A percentile compares a stretch with the other conserved stretches of the same genome.
These are phyloP conservation scores for Odontesthes bonariensis DNA, from an alignment of 2,113 vertebrate genomes.

Conservation along the genomic window DNA sequence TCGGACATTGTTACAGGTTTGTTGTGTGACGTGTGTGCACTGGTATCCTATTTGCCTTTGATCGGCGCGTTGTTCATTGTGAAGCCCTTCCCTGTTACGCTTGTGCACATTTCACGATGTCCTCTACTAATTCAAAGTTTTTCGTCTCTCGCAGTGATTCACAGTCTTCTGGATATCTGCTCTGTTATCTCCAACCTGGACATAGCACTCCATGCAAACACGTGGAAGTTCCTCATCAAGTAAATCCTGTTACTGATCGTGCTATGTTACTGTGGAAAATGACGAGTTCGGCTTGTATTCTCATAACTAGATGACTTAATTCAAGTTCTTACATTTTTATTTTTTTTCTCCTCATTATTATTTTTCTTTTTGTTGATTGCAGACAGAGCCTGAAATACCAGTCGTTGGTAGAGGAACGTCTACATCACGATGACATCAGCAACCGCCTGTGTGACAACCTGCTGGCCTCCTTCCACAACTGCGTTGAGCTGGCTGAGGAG, in stretches of 20 bases:
- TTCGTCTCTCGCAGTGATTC: conserved; percentile 85
- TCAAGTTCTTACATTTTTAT: background rate
- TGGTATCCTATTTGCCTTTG: background rate
- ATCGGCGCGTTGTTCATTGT: too few relatives aligned
- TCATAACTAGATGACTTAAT: too few relatives aligned
- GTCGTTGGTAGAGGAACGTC: conserved; percentile 85
- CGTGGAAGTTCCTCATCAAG: conserved; percentile 98
- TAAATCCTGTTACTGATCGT: conserved; percentile 73
- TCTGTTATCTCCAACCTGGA: conserved; percentile 92
- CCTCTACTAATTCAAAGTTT: background rate
- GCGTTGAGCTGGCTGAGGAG: conserved; percentile 89
- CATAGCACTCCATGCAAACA: conserved; percentile 95
- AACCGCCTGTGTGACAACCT: conserved; percentile 88
- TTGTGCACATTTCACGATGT: background rate
- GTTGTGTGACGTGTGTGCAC: conserved; percentile 2
- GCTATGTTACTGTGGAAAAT: too few relatives aligned
- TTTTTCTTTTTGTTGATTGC: conserved; percentile 25
- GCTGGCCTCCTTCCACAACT: conserved; percentile 85
- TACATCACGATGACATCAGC: conserved; percentile 89
- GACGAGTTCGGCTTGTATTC: too few relatives aligned
- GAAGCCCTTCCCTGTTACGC: background rate
- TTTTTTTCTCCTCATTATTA: background rate
- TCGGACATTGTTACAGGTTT: conserved; percentile 87
- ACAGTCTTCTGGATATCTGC: conserved; percentile 93
- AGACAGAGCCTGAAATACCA: conserved; percentile 95